These are phyloP conservation scores for Ceratosolen fusciceps DNA, from an alignment of 1,140 invertebrate species.

Conservation along the genomic window DNA sequence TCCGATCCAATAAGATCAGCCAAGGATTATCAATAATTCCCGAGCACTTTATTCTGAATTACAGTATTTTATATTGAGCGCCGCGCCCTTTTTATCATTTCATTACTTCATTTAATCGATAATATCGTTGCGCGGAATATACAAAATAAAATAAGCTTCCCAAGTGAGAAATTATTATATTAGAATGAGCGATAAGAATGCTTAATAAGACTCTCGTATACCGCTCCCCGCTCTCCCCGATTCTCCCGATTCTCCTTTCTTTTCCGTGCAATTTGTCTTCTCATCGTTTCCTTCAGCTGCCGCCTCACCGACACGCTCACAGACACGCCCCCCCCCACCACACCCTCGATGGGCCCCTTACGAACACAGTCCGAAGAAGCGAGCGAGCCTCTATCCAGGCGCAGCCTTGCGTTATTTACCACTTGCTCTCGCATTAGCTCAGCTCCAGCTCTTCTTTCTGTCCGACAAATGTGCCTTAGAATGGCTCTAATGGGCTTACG, in stretches of 20 bases:
- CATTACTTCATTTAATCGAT: neutral
- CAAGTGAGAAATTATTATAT: neutral
- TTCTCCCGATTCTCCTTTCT: neutral
- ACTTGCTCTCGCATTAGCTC: neutral
- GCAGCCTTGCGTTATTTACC: constrained; percentile 4
- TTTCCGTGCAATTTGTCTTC: neutral
- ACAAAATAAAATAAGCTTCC: neutral
- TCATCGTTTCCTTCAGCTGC: constrained; percentile 1
- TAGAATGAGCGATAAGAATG: neutral
- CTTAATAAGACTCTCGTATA: neutral
- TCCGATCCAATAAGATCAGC: neutral
- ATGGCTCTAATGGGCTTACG: neutral
- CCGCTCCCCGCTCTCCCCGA: no score
- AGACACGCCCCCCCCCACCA: neutral
- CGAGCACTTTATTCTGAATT: neutral
- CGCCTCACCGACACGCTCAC: no score
- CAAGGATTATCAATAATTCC: neutral
- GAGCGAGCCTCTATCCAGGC: neutral
- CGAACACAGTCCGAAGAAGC: neutral
- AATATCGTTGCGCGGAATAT: neutral
- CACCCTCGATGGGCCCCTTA: neutral
- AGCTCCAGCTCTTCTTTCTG: neutral
- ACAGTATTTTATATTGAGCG: neutral
- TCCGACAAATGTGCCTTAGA: neutral
- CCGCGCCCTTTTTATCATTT: neutral